Conservation (phyloP, 1,140 invertebrate genomes). For the Zaprionus tsacasi region DNA sequence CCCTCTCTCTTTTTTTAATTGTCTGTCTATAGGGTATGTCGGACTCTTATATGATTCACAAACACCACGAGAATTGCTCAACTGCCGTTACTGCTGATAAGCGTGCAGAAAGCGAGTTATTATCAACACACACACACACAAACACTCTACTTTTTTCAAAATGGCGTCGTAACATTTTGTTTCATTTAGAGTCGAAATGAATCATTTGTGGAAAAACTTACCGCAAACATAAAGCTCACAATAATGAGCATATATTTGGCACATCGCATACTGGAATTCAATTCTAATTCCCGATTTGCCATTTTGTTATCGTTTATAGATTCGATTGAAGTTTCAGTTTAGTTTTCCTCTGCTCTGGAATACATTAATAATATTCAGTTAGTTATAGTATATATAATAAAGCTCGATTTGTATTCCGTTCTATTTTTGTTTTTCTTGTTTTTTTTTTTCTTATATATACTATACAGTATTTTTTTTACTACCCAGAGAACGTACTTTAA, state of each 20-base stretch:
- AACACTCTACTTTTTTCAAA: slow-evolving; percentile 37
- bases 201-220: slow-evolving; percentile 86
- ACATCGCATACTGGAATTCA: slow-evolving; percentile 90
- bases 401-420: slow-evolving; percentile 6
- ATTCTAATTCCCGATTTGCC: slow-evolving; percentile 74
- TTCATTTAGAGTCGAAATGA: slow-evolving; percentile 22
- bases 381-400: slow-evolving; percentile 17
- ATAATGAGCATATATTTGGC: slow-evolving; percentile 93
- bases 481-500: slow-evolving; percentile 64
- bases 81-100: slow-evolving; percentile 31
- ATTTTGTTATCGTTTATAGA: slow-evolving; percentile 45
- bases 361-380: neutral
- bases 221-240: slow-evolving; percentile 94
- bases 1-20: slow-evolving; percentile 7
- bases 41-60: slow-evolving; percentile 28
- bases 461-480: neutral
- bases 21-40: slow-evolving; percentile 2
- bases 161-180: slow-evolving; percentile 49
- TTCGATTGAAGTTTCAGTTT: slow-evolving; percentile 1
- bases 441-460: slow-evolving; percentile 1
- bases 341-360: neutral
- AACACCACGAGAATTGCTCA: slow-evolving; percentile 23
- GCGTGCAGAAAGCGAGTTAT: slow-evolving; percentile 28
- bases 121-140: slow-evolving; percentile 22
- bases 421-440: slow-evolving; percentile 11